Base-by-base conservation (phyloP, 2,888 invertebrate species). In the Chromoteleia sp. region DNA sequence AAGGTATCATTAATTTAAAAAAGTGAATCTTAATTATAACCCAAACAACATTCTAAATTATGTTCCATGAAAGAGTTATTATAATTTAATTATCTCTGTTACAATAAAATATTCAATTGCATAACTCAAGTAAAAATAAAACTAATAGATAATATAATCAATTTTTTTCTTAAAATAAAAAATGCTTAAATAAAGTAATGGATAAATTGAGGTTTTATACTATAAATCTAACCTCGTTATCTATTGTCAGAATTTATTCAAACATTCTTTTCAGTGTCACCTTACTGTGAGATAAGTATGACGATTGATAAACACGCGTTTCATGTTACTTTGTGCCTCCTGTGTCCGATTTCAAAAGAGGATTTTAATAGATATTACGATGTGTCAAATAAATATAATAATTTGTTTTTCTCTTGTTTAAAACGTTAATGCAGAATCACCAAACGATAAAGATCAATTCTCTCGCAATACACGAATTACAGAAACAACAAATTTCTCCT, bases 211-310 rank as follows among this genome's bases (percentile, higher is more conserved):
- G 25, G 25, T 25, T 4, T 25, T 25, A 4, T 4, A 25, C 25
- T 2, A 25, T 4, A 4, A 6, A 6, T 25, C 6, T 6, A 6
- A 2, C 6, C 2, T 12, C 2, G 12, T 33, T 33, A 1, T 39
- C 39, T 12, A 50, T 29, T 21, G 45, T 48, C 21, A 0, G 10
- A 0, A 3, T 0, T 1, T 50, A 12, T 29, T 50, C 29, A 50
- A 50, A 50, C 29, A 50, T 29, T 12, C 50, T 25, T 17, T 25
- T 15, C 15, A 65, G 52, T 65, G 52, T 65, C 52, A 48, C 65
- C 21, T 52, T 45, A 43, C 45, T 19, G 1, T 17, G 39, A 63
- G 61, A 63, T 63, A 63, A 65, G 6, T 10, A 25, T 15, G 25
- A 25, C 39, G 25, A 50, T 25, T 65, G 52, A 65, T 65, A 39